These are phyloP conservation scores for Criorhina ranunculi DNA, from an alignment of 2,888 invertebrate species.

Conservation along the genomic window DNA sequence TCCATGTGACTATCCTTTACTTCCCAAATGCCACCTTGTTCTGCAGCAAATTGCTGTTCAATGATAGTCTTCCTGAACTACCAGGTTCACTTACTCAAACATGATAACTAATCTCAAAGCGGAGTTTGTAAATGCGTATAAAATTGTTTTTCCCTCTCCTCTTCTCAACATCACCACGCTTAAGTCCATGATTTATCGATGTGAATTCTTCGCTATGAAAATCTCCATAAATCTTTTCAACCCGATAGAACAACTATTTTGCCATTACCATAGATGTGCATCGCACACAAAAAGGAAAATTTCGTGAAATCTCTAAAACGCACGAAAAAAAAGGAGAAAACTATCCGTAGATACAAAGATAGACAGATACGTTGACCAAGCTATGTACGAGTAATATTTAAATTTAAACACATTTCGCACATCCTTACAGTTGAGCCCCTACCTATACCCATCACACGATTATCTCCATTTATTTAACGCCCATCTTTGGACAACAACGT, in stretches of 20 bases:
- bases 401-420: conserved; percentile 59
- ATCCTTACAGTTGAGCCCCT: conserved; percentile 28
- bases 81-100: conserved; percentile 23
- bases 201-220: conserved; percentile 29
- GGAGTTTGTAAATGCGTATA: conserved; percentile 42
- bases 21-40: too few species aligned
- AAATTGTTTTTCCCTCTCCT: conserved; percentile 3
- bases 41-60: not conserved
- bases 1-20: not conserved
- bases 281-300: conserved; percentile 41
- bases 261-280: conserved; percentile 65
- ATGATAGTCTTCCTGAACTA: not conserved
- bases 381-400: conserved; percentile 57
- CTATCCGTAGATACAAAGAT: conserved; percentile 4
- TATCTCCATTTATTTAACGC: conserved; percentile 73
- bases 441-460: conserved; percentile 51
- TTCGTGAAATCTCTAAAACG: conserved; percentile 61
- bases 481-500: conserved; percentile 51
- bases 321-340: conserved; percentile 53
- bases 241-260: conserved; percentile 50
- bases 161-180: conserved; percentile 2
- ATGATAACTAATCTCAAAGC: conserved; percentile 23
- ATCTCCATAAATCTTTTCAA: conserved; percentile 72
- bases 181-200: conserved; percentile 57
- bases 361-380: conserved; percentile 50